Percentiles rank a stretch among this genome's conserved stretches.
These are phyloP conservation scores for Onychorhynchus coronatus DNA, from an alignment of 2,113 vertebrate genomes.

Conservation along the genomic window DNA sequence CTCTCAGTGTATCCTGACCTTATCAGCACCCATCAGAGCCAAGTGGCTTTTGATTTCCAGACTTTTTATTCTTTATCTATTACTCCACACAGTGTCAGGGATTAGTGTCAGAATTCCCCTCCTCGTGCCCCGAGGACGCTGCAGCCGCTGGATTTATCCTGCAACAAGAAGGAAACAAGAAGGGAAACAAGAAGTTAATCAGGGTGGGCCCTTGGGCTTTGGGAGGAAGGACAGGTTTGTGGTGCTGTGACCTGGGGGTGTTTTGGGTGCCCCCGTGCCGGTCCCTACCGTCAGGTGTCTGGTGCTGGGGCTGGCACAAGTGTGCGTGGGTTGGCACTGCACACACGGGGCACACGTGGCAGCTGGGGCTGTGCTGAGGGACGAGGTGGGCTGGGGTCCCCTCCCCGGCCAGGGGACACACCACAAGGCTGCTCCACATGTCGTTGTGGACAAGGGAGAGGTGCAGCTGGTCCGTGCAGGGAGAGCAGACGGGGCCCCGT, in stretches of 20 bases:
- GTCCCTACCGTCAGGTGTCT: not conserved
- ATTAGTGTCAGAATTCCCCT: rapidly evolving
- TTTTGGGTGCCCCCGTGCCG: not conserved
- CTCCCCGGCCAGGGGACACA: conserved; percentile 12
- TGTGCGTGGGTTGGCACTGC: not conserved
- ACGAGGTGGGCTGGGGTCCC: not conserved
- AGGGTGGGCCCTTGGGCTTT: rapidly evolving
- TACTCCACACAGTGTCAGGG: rapidly evolving
- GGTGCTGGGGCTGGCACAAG: not conserved
- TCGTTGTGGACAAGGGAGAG: not conserved
- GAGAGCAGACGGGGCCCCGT: rapidly evolving
- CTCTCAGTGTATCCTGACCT: too few species aligned
- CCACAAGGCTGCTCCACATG: rapidly evolving
- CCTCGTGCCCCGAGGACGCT: not conserved
- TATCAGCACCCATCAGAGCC: too few species aligned
- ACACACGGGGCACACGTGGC: not conserved
- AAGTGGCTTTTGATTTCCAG: too few species aligned
- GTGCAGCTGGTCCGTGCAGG: not conserved
- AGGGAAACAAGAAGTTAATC: rapidly evolving
- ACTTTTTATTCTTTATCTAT: too few species aligned
- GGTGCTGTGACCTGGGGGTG: too few species aligned
- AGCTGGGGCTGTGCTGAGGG: not conserved
- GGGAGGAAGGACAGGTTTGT: not conserved
- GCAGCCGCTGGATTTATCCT: rapidly evolving
- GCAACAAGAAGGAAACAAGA: rapidly evolving